Conservation (phyloP, 1,140 invertebrate genomes). For the Drosophila melanica region DNA sequence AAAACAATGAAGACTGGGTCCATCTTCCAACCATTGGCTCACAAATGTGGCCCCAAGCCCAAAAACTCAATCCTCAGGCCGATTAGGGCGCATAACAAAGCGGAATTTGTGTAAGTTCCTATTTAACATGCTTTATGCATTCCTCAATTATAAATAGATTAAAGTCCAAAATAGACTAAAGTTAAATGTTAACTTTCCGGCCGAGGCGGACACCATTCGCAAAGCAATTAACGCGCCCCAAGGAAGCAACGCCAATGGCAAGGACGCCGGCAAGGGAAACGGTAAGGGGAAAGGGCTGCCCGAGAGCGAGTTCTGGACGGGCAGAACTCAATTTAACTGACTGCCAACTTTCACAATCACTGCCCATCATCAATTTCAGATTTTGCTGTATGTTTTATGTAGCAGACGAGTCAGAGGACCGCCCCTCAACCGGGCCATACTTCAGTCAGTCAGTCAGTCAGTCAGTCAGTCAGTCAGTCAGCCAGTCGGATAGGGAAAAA, state of each 20-base stretch:
- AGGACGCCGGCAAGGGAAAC: conserved; percentile 2
- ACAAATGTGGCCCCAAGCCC: conserved; percentile 44
- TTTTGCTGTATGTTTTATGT: conserved; percentile 82
- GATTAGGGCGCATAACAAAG: conserved; percentile 81
- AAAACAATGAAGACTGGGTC: conserved; percentile 67
- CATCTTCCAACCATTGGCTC: conserved; percentile 27
- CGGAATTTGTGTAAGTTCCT: conserved; percentile 81
- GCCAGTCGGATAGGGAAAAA: conserved; percentile 39
- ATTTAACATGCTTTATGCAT: conserved; percentile 82
- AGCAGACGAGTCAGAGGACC: conserved; percentile 44
- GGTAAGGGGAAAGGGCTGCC: not conserved
- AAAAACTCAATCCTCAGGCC: conserved; percentile 46
- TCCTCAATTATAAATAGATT: conserved; percentile 82
- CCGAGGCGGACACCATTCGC: conserved; percentile 79
- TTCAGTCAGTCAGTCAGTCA: conserved; percentile 38
- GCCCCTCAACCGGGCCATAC: conserved; percentile 47
- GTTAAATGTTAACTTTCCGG: conserved; percentile 82
- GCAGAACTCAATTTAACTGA: conserved; percentile 80
- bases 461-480: conserved; percentile 11
- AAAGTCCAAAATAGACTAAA: conserved; percentile 82
- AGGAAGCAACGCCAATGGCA: conserved; percentile 20
- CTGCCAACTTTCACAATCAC: conserved; percentile 82
- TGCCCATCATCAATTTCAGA: conserved; percentile 82
- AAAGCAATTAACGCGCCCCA: conserved; percentile 79
- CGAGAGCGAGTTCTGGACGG: conserved; percentile 20